A percentile compares a stretch with the other conserved stretches of the same genome.
Evolutionary conservation across 2,797 vertebrate genomes (phyloP).

Genomic region (Ctenopoma kingsleyae): DNA sequence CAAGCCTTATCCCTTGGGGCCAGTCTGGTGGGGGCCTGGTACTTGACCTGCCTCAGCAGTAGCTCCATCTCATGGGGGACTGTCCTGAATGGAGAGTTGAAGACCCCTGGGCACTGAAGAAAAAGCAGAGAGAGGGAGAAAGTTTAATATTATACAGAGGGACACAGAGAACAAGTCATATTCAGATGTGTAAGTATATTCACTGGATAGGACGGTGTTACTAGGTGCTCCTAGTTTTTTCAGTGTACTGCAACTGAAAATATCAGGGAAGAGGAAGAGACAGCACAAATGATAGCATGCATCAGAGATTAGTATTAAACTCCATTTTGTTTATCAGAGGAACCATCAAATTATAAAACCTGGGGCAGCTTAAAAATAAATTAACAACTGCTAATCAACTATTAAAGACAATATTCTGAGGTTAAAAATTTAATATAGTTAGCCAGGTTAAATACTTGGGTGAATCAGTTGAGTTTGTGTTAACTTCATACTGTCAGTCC

Average conservation of each 20-base stretch:
- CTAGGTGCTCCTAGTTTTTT: not conserved
- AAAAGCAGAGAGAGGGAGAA: slow-evolving; percentile 27
- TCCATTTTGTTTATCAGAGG: slow-evolving; percentile 25
- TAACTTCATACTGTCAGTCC: slow-evolving; percentile 2
- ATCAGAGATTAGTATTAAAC: not conserved
- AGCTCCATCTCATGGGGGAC: slow-evolving; percentile 91
- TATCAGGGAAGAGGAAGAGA: not conserved
- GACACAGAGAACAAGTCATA: not conserved
- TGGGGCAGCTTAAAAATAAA: slow-evolving; percentile 26
- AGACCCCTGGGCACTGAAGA: slow-evolving; percentile 90
- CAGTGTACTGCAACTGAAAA: slow-evolving; percentile 3
- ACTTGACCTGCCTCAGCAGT: slow-evolving; percentile 87
- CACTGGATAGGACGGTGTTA: not conserved
- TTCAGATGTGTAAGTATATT: not conserved
- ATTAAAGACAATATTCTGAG: not conserved
- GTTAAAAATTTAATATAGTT: slow-evolving; percentile 10
- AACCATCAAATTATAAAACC: slow-evolving; percentile 16
- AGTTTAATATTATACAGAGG: slow-evolving; percentile 1
- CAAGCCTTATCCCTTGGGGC: slow-evolving; percentile 40
- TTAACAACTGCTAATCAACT: slow-evolving; percentile 20
- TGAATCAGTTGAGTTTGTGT: slow-evolving; percentile 4
- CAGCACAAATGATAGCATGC: not conserved
- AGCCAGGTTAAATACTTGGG: slow-evolving; percentile 25
- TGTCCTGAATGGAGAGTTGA: slow-evolving; percentile 91
- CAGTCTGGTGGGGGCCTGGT: slow-evolving; percentile 67